Base-by-base conservation (phyloP, 2,113 vertebrate genomes). In the Mesitornis unicolor region DNA sequence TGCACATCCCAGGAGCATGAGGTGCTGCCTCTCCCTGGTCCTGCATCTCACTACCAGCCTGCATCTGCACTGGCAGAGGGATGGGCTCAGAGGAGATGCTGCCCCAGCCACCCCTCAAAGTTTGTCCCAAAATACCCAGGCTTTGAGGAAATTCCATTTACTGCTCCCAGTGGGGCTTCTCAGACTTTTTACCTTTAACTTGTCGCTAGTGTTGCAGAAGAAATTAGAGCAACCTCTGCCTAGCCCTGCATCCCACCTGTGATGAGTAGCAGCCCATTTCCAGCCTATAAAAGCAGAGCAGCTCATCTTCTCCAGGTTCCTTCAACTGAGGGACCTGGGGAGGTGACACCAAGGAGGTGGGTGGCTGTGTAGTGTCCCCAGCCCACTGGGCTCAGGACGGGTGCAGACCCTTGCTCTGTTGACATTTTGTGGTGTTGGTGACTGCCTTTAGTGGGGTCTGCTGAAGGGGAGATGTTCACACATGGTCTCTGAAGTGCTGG, bases 31-130 rank as follows among this genome's bases (percentile, higher is more conserved):
- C 67, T 88, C 38, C 17, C n/a, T 67, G 19, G 4, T 82, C 38
- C 35, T 38, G 25, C 7, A 31, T 10, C 14, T 76, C 8, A 4
- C 33, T 48, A 60, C 11, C 24, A 56, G 35, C 56, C 38, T 70
- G 38, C 2, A 1, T 64, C 22, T 48, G 14, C 2, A 4, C 8
- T 3, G 0, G 13, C 1, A 4, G 38, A 90, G 33, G 29, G 48
- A 29, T 35, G 51, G 65, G 35, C 56, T 88, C 31, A 53, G 35
- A 69, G 54, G 54, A 75, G 47, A 16, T 83, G 40, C 61, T 96
- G 48, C 51, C 14, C 10, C 65, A 69, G 47, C 43, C 16, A 7
- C 40, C 31, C 47, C n/a, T 90, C 4, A 4, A 10, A 2, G 1
- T 40, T 90, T 64, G 43, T 43, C 54, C 21, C 35, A 29, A 51